A percentile compares a stretch with the other conserved stretches of the same genome.
phyloP scores from a whole-genome alignment of 1,140 invertebrate genomes.

The Cryptotermes secundus region DNA sequence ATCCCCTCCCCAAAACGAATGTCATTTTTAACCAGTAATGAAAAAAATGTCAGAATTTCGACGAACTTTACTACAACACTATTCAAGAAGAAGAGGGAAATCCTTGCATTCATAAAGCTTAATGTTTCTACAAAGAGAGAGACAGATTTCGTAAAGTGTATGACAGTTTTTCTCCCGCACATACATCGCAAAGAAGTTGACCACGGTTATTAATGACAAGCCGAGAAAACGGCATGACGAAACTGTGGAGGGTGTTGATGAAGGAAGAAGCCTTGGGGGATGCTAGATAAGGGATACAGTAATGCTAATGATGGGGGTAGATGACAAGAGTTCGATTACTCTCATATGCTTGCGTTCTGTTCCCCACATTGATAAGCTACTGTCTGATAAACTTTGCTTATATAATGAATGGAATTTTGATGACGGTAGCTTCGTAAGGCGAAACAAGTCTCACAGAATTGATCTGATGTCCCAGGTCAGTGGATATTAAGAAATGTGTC shows the following conservation, averaged over 20 bases:
- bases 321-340: neutral
- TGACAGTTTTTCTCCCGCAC: too few relatives aligned
- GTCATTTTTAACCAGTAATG: too few relatives aligned
- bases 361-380: neutral
- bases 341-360: neutral
- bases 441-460: too few relatives aligned
- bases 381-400: neutral
- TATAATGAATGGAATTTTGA: neutral
- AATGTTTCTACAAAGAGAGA: too few relatives aligned
- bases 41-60: too few relatives aligned
- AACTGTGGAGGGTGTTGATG: neutral
- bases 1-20: too few relatives aligned
- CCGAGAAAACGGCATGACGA: neutral
- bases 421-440: neutral
- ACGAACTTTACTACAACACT: too few relatives aligned
- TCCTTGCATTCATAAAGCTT: too few relatives aligned
- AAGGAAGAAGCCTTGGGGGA: neutral
- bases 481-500: too few relatives aligned
- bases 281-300: neutral
- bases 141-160: too few relatives aligned
- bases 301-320: neutral
- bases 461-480: too few relatives aligned
- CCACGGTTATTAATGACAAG: slow-evolving; percentile 6
- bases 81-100: too few relatives aligned
- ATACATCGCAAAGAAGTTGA: neutral